Evolutionary conservation across 2,797 vertebrate species (phyloP).

Genomic region (Staurois parvus): DNA sequence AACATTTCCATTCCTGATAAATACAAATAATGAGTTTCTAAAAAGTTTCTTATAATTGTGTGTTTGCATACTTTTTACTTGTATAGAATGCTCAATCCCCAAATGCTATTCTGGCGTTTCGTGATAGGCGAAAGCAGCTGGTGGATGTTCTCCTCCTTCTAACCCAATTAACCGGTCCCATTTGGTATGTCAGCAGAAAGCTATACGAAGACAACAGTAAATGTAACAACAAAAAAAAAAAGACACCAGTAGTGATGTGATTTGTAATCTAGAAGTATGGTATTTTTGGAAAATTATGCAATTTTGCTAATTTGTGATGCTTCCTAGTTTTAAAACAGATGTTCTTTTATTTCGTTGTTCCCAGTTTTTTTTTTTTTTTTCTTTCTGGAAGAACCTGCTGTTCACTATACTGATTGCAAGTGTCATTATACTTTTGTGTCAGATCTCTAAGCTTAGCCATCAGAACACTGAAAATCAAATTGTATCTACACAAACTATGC

Average conservation of each 20-base stretch:
- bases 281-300: constrained; percentile 16
- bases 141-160: not conserved
- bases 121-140: constrained; percentile 35
- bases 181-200: constrained; percentile 39
- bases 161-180: constrained; percentile 40
- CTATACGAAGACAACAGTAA: constrained; percentile 10
- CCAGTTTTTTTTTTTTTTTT: not conserved
- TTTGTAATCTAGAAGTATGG: constrained; percentile 19
- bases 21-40: not conserved
- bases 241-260: constrained; percentile 14
- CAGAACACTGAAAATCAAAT: constrained; percentile 19
- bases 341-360: constrained; percentile 30
- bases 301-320: constrained; percentile 26
- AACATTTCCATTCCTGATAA: constrained; percentile 33
- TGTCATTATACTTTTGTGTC: constrained; percentile 3
- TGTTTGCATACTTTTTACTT: not conserved
- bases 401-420: constrained; percentile 28
- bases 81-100: not conserved
- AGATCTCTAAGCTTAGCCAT: constrained; percentile 31
- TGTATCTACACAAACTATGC: not conserved
- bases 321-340: constrained; percentile 46
- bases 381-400: constrained; percentile 34
- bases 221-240: constrained; percentile 25
- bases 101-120: constrained; percentile 15
- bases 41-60: constrained; percentile 45